Base-by-base conservation (phyloP, 2,888 invertebrate species). In the Volucella inflata region DNA sequence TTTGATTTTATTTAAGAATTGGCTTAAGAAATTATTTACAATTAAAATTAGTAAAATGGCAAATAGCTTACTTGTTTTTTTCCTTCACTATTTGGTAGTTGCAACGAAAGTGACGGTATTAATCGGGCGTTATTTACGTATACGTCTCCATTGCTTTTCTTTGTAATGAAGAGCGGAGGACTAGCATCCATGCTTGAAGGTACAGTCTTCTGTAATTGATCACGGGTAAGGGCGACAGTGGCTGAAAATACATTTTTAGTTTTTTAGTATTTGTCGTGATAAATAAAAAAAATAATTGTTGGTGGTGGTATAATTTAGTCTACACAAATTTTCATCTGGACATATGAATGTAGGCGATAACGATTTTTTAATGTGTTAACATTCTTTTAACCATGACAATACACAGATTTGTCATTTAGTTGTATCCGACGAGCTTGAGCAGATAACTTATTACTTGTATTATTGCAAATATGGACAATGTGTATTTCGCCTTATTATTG, bases 41-140 rank as follows among this genome's bases (percentile, higher is more conserved):
- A 14, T 2, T 96, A 97, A 92, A 30, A 85, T 17, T 14, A n/a
- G n/a, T n/a, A 46, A 8, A 40, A 44, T 46, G 11, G 42, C 64
- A 16, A 16, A 42, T 40, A 16, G 90, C 91, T 90, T 89, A 95
- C 95, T 93, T 95, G 95, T 88, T 93, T 94, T 89, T 93, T 94
- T 90, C 93, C 93, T 68, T 92, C 93, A 79, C 93, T 93, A 87
- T 94, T 94, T 84, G 92, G 93, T 48, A 95, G 94, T 89, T 90
- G 96, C 94, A 89, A 94, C 42, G 96, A 96, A 79, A 95, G 93
- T 59, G 94, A 94, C 79, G 94, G 93, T 88, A 96, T 93, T 68
- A 98, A 94, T 90, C 95, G 95, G 1, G 97, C 98, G 91, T 98
- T 97, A 93, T 98, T 98, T 84, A 98, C 95, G 92, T 94, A 98